Evolutionary conservation across 53 echinoderm and acorn worm species (phyloP), one percentile per base, ranked within the genome.

Genomic region (Holothuria leucospilota): DNA sequence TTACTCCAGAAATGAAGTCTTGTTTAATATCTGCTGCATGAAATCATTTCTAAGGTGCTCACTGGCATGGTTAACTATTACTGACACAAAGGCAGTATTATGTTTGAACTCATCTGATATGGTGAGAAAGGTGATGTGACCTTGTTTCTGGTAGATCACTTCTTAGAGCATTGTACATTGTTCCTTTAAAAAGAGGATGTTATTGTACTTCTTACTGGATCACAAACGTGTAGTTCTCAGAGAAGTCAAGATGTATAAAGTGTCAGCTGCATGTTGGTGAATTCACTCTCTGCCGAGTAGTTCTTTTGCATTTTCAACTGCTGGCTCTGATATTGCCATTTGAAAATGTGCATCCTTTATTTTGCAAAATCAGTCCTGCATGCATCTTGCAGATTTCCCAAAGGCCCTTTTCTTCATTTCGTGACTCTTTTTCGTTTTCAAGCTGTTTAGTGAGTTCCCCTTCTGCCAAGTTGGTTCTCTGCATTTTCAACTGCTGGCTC

Each of bases 71-170:
- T 74, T 74, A 6, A 74, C 74, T 41, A 74, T 74, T 9, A 74
- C 74, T 40, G 74, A 74, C 5, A 74, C 42, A 39, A 74, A 74
- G n/a, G 74, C 74, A 39, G 74, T 39, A 74, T 74, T 39, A 40
- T 40, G 74, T 39, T 74, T 74, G 74, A 74, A 39, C 38, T 74
- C 74, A 49, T 74, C 74, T 74, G 74, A 74, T 41, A 74, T 74
- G 20, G 38, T 74, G 49, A 74, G 9, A 24, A 74, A 39, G 13
- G 74, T 74, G 42, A 34, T 74, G 49, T 74, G 49, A 24, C 74
- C 74, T 74, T 73, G 15, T 34, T 41, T 42, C 39, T 74, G 10
- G 74, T 74, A 74, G 74, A 74, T 49, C 20, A 74, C 74, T 15
- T 34, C 74, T 21, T 38, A 1, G 74, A 34, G 51, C 6, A 74